These are phyloP conservation scores for Epistrophe grossulariae DNA, from an alignment of 2,888 invertebrate genomes.

Conservation along the genomic window DNA sequence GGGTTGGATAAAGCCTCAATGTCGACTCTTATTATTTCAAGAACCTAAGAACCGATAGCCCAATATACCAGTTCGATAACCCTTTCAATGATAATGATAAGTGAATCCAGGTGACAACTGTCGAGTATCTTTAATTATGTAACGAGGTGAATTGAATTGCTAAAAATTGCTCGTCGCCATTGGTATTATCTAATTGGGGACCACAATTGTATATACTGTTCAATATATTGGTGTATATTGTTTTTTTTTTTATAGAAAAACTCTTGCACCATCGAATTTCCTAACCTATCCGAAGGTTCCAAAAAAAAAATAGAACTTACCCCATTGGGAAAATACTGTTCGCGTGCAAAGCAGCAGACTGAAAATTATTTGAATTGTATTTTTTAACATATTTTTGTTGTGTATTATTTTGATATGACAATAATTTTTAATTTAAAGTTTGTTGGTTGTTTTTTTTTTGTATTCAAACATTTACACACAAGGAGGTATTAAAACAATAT, in stretches of 20 bases:
- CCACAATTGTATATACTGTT: neutral
- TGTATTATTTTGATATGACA: neutral
- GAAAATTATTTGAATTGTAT: conserved; percentile 34
- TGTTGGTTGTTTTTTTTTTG: neutral
- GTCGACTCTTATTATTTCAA: neutral
- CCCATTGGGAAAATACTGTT: conserved; percentile 51
- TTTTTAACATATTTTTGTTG: conserved; percentile 36
- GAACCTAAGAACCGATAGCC: neutral
- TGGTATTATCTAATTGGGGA: conserved; percentile 38
- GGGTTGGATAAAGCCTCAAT: neutral
- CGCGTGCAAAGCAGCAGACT: conserved; percentile 45
- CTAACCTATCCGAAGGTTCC: neutral
- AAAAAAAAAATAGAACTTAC: conserved; percentile 39
- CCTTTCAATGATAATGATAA: conserved; percentile 2
- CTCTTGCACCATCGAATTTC: conserved; percentile 23
- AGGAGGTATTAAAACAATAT: neutral
- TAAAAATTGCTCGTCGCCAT: neutral
- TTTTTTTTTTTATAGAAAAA: conserved; percentile 3
- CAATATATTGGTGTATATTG: neutral
- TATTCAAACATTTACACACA: conserved; percentile 7
- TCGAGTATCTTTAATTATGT: conserved; percentile 35
- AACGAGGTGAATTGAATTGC: conserved; percentile 11
- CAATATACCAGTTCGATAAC: conserved; percentile 29
- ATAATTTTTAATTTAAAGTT: neutral
- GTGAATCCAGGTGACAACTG: conserved; percentile 2